These are phyloP conservation scores for Zygaena filipendulae DNA, from an alignment of 2,888 invertebrate genomes.

Conservation along the genomic window DNA sequence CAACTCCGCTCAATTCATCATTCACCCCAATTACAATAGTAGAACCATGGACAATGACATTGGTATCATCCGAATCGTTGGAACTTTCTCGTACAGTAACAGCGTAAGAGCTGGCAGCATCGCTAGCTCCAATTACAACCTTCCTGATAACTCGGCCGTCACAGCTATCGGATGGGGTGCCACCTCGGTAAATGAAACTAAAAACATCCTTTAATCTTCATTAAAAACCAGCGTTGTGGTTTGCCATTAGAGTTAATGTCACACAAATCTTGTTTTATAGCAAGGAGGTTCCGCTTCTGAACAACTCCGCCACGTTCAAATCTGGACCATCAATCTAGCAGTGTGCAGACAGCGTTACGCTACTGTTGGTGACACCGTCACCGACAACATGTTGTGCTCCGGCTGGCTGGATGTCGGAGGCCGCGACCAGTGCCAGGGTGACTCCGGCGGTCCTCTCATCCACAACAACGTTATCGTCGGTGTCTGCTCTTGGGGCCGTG, in stretches of 20 bases:
- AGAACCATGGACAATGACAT: conserved; percentile 26
- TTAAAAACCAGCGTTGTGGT: conserved; percentile 1
- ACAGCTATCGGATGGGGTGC: conserved; percentile 35
- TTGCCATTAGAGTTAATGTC: neutral
- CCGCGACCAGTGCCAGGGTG: too few species aligned
- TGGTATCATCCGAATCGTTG: conserved; percentile 22
- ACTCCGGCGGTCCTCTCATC: conserved; percentile 30
- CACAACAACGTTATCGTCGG: conserved; percentile 26
- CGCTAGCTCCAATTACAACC: conserved; percentile 25
- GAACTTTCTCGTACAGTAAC: conserved; percentile 14
- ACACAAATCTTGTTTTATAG: conserved; percentile 14
- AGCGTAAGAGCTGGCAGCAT: conserved; percentile 22
- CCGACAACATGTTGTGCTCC: conserved; percentile 30
- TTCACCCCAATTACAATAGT: conserved; percentile 21
- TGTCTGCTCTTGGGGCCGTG: conserved; percentile 25
- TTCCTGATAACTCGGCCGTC: conserved; percentile 26
- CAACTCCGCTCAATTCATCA: conserved; percentile 11
- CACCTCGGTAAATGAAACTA: conserved; percentile 19
- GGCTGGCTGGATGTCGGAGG: too few species aligned
- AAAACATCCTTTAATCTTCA: neutral
- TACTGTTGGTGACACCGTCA: conserved; percentile 12
- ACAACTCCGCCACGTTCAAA: conserved; percentile 25
- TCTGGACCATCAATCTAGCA: conserved; percentile 26
- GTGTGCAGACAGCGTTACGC: conserved; percentile 24
- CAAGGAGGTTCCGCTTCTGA: conserved; percentile 20